Percentiles rank a stretch among this genome's conserved stretches.
phyloP scores from a whole-genome alignment of 2,888 invertebrate species.

The Rhorus exstirpatorius region DNA sequence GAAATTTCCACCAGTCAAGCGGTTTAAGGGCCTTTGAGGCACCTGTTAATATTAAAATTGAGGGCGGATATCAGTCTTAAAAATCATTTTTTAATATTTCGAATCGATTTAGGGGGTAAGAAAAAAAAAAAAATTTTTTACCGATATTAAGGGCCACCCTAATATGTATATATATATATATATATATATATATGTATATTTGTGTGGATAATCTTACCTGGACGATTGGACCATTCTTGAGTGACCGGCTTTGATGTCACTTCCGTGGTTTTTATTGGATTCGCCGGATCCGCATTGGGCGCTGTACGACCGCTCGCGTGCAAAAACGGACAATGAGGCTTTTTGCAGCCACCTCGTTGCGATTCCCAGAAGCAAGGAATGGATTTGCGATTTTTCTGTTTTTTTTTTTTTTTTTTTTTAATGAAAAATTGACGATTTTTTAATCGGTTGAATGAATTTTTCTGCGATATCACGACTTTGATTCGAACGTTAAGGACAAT shows the following conservation, averaged over 20 bases:
- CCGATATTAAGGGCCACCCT: too few relatives aligned
- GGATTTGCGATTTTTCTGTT: conserved; percentile 92
- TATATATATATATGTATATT: too few relatives aligned
- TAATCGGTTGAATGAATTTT: not conserved
- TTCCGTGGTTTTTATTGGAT: conserved; percentile 79
- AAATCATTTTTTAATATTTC: too few relatives aligned
- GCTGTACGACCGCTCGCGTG: conserved; percentile 87
- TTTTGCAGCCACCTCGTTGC: conserved; percentile 94
- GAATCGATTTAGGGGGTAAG: too few relatives aligned
- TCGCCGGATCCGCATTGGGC: conserved; percentile 72
- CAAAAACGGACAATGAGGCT: conserved; percentile 94
- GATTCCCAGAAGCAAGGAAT: conserved; percentile 96
- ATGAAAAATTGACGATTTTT: not conserved
- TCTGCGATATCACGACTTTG: not conserved
- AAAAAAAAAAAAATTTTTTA: too few relatives aligned
- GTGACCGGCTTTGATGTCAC: conserved; percentile 79
- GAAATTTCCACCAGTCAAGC: too few relatives aligned
- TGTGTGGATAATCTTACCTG: conserved; percentile 80
- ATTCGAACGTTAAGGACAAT: not conserved
- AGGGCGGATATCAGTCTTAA: too few relatives aligned
- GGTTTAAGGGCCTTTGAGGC: too few relatives aligned
- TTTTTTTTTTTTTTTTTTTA: not conserved
- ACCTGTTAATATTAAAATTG: too few relatives aligned
- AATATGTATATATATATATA: too few relatives aligned
- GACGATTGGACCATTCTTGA: conserved; percentile 83